Conservation (phyloP, 2,888 invertebrate genomes). For the Colostygia pectinataria region DNA sequence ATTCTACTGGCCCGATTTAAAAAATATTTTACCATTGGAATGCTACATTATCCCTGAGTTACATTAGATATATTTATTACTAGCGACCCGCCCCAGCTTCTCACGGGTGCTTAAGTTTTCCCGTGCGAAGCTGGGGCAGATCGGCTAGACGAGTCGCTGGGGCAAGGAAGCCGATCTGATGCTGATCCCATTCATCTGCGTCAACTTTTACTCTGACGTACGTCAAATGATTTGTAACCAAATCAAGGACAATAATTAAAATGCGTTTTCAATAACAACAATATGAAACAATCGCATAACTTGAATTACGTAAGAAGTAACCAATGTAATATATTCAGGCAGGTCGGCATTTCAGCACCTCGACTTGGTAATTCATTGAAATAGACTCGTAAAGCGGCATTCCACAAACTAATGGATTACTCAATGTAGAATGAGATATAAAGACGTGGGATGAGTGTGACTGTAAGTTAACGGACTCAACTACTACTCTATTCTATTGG, state of each 20-base stretch:
- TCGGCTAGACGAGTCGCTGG: too few relatives aligned
- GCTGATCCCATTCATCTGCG: too few relatives aligned
- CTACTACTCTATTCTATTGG: too few relatives aligned
- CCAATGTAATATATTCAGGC: constrained; percentile 25
- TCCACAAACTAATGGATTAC: constrained; percentile 32
- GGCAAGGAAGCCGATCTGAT: too few relatives aligned
- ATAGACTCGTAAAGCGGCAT: constrained; percentile 28
- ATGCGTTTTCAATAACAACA: constrained; percentile 6
- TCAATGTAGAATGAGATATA: constrained; percentile 23
- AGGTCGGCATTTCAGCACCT: constrained; percentile 28
- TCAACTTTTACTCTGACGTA: too few relatives aligned
- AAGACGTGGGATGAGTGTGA: constrained; percentile 26
- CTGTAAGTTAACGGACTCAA: constrained; percentile 21
- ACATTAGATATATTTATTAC: too few relatives aligned
- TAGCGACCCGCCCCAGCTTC: too few relatives aligned
- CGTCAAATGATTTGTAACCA: neutral
- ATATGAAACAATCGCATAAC: constrained; percentile 6
- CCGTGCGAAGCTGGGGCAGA: too few relatives aligned
- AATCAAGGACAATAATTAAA: constrained; percentile 10
- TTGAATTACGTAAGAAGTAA: constrained; percentile 16
- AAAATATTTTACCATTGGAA: too few relatives aligned
- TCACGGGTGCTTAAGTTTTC: too few relatives aligned
- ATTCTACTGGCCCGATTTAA: too few relatives aligned
- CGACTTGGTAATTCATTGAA: constrained; percentile 27
- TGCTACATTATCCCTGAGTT: too few relatives aligned